Conservation (phyloP, 2,797 vertebrate species). For the Cebuella pygmaea region DNA sequence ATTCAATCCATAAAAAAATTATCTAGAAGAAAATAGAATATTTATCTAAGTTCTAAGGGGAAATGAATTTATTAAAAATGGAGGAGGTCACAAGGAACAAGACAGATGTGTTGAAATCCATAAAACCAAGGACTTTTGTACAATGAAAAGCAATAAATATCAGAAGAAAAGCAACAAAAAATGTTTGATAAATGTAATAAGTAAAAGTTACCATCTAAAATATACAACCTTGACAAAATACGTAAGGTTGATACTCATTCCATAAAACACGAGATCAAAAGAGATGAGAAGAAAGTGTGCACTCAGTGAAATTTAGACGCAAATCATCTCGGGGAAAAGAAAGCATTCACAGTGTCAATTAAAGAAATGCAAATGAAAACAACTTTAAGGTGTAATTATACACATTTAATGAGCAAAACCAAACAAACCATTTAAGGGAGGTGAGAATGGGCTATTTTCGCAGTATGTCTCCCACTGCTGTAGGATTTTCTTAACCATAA, state of each 20-base stretch:
- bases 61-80: conserved; percentile 74
- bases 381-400: conserved; percentile 56
- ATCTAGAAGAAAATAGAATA: conserved; percentile 62
- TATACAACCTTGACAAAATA: conserved; percentile 53
- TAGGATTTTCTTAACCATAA: background rate
- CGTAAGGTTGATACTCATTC: background rate
- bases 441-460: background rate
- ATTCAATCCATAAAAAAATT: conserved; percentile 55
- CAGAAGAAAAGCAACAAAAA: conserved; percentile 52
- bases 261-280: conserved; percentile 45
- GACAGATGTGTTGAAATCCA: conserved; percentile 63
- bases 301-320: conserved; percentile 4
- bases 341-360: conserved; percentile 42
- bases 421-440: conserved; percentile 37
- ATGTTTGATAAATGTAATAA: conserved; percentile 53
- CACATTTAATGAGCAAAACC: conserved; percentile 63
- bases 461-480: background rate
- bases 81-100: conserved; percentile 56
- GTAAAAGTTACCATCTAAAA: conserved; percentile 60
- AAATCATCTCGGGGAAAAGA: conserved; percentile 51
- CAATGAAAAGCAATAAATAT: conserved; percentile 67
- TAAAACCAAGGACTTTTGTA: conserved; percentile 59
- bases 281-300: background rate
- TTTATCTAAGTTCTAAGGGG: conserved; percentile 56
- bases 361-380: conserved; percentile 62